Conservation (phyloP, 2,797 vertebrate species). For the Catostomus latipinnis region DNA sequence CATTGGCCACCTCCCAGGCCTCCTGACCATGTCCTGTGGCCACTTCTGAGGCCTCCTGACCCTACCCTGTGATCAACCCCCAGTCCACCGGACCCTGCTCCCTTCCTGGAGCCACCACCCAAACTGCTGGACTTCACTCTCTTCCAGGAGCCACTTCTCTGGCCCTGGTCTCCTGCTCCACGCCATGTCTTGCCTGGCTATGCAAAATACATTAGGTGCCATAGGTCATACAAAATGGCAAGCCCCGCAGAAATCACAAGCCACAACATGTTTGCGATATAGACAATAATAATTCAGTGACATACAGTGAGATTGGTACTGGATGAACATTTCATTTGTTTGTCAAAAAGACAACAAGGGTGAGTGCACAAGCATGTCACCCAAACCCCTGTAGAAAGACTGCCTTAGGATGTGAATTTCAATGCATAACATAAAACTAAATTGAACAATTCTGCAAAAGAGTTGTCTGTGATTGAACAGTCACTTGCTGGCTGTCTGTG, state of each 20-base stretch:
- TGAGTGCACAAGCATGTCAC: neutral
- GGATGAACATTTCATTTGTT: constrained; percentile 19
- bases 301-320: neutral
- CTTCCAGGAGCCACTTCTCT: too few relatives aligned
- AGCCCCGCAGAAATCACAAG: neutral
- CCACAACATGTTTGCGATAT: neutral
- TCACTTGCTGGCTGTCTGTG: constrained; percentile 26
- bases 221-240: neutral
- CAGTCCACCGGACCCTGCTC: too few relatives aligned
- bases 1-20: too few relatives aligned
- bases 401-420: constrained; percentile 30
- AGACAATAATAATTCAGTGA: neutral
- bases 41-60: too few relatives aligned
- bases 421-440: constrained; percentile 31
- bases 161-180: too few relatives aligned
- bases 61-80: too few relatives aligned
- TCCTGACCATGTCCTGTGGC: too few relatives aligned
- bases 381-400: constrained; percentile 19
- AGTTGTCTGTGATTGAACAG: constrained; percentile 30
- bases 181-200: too few relatives aligned
- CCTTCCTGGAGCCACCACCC: too few relatives aligned
- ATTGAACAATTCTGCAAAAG: neutral
- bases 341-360: constrained; percentile 27
- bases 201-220: neutral
- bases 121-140: too few relatives aligned